A percentile compares a stretch with the other conserved stretches of the same genome.
Evolutionary conservation across 2,113 vertebrate genomes (phyloP).

Genomic region (Serinus canaria): DNA sequence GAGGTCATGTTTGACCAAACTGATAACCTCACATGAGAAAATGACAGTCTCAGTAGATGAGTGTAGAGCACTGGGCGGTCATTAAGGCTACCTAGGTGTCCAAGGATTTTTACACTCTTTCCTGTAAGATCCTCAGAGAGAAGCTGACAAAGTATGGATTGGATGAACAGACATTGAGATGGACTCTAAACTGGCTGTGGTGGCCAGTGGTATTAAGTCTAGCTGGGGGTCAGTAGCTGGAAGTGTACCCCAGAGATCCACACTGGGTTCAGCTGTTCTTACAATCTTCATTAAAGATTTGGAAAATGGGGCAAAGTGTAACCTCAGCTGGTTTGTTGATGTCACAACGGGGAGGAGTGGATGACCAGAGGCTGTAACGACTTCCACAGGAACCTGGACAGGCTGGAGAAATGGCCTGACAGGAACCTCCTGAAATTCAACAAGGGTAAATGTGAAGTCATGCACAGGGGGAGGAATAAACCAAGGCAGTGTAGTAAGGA

Average conservation of each 20-base stretch:
- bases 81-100: neutral
- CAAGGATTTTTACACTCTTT: neutral
- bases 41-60: neutral
- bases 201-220: neutral
- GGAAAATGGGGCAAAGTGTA: neutral
- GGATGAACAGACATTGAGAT: neutral
- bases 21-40: neutral
- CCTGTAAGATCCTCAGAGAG: neutral
- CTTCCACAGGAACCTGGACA: neutral
- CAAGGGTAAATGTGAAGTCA: neutral
- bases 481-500: accelerated
- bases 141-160: neutral
- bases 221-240: neutral
- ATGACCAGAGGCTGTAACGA: neutral
- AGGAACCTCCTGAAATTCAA: neutral
- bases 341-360: neutral
- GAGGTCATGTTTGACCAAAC: neutral
- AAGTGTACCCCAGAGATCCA: neutral
- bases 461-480: neutral
- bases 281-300: neutral
- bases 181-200: neutral
- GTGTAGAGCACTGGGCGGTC: accelerated
- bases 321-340: neutral
- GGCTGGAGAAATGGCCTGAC: neutral
- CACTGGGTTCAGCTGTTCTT: neutral